These are phyloP conservation scores for Ostrea denselamellosa DNA, from an alignment of 1,140 invertebrate genomes.

Conservation along the genomic window DNA sequence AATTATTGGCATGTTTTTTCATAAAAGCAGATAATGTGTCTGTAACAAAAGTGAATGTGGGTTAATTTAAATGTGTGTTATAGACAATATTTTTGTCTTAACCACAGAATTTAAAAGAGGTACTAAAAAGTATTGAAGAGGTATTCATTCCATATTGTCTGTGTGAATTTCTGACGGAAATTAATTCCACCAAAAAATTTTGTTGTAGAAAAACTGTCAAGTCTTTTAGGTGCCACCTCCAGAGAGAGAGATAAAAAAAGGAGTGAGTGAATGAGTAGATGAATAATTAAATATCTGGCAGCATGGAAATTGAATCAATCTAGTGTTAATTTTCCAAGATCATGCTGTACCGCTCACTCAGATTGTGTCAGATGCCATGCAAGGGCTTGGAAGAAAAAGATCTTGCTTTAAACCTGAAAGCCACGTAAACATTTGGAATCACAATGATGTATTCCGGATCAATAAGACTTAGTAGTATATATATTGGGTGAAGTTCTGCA, in stretches of 20 bases:
- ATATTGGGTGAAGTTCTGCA: neutral
- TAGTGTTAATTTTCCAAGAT: neutral
- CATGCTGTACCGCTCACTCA: neutral
- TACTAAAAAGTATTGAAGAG: too few species aligned
- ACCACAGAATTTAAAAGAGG: too few species aligned
- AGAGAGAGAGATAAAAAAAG: neutral
- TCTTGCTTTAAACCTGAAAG: neutral
- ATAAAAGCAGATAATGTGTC: too few species aligned
- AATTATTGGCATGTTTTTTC: too few species aligned
- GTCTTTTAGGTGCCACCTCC: neutral
- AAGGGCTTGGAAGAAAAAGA: neutral
- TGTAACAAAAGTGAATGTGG: too few species aligned
- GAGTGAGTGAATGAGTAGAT: neutral
- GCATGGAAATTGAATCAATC: constrained; percentile 1
- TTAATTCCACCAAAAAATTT: too few species aligned
- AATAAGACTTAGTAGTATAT: constrained; percentile 15
- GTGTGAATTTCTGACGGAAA: too few species aligned
- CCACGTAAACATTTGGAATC: neutral
- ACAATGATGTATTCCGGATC: neutral
- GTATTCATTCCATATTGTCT: too few species aligned
- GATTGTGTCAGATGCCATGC: neutral
- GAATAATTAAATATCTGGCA: neutral
- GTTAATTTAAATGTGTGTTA: too few species aligned
- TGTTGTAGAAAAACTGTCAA: too few species aligned
- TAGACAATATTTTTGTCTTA: too few species aligned